Conservation (phyloP, 2,113 vertebrate genomes). For the Jacana jacana region DNA sequence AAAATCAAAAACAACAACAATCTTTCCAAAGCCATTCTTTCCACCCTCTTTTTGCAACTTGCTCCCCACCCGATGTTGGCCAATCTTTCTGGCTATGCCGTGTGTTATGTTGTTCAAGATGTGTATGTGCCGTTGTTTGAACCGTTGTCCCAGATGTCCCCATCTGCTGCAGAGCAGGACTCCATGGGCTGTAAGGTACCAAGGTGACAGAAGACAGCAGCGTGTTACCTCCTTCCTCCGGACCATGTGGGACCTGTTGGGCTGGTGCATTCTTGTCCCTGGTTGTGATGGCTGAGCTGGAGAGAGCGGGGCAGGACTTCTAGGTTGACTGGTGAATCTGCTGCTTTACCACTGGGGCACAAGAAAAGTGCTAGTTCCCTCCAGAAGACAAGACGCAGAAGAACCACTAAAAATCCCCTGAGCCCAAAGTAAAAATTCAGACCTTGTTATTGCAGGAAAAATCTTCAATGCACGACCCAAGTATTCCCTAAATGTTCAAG, state of each 20-base stretch:
- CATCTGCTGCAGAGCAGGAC: background rate
- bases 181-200: accelerated
- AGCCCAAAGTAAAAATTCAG: background rate
- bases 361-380: background rate
- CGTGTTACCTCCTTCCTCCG: background rate
- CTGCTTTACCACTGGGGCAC: background rate
- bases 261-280: background rate
- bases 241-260: accelerated
- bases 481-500: constrained; percentile 29
- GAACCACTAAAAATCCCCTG: background rate
- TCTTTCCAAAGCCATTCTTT: background rate
- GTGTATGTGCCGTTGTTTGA: background rate
- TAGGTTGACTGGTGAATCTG: background rate
- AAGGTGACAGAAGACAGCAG: background rate
- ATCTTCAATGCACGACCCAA: background rate
- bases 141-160: background rate
- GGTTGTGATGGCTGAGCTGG: background rate
- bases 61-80: background rate
- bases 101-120: accelerated
- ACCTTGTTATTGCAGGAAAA: background rate
- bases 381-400: background rate
- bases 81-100: background rate
- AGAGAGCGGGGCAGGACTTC: background rate
- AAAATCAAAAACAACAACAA: background rate
- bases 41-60: background rate